Base-by-base conservation (phyloP, 1,140 invertebrate genomes). In the Achatina immaculata region DNA sequence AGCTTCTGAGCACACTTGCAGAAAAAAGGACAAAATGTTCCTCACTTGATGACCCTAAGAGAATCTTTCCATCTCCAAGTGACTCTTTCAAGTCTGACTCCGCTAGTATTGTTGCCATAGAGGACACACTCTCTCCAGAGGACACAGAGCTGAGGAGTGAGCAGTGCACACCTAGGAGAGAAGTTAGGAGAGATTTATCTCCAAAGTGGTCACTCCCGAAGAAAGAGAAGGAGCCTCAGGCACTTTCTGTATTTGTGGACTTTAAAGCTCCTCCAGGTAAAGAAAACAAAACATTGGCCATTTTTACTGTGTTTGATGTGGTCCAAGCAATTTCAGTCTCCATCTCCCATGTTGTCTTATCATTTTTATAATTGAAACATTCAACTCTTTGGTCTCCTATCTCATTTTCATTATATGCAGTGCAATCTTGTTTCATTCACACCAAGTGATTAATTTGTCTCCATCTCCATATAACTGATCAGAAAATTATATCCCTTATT, bases 11-110 rank as follows among this genome's bases (percentile, higher is more conserved):
- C 90, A 95, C 95, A 0, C 90, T 97, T 38, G 96, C 96, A 0
- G 95, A 96, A 86, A 95, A 96, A 86, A 93, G 95, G 77, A 94
- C 96, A 80, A 94, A 95, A 90, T 95, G 96, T 86, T 95, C 96
- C 38, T 83, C 83, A 1, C 36, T 81, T 31, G 76, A 81, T 42
- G 76, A 78, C 43, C 78, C 75, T 43, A 81, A 81, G 62, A 55
- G 28, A 16, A 78, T 83, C 40, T 81, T 81, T 34, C 80, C 80
- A 28, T 81, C 81, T 6, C 82, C 81, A 16, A 83, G 78, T 81
- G 81, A 85, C 81, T 83, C 72, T 72, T 83, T 75, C 78, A 85
- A 81, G 68, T 76, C 68, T 2, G 81, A 83, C 66, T 68, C 68
- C 4, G 78, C 81, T 34, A 58, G 68, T 24, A 58, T 76, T 9